Conservation (phyloP, 2,113 vertebrate species). For the Ifrita kowaldi region DNA sequence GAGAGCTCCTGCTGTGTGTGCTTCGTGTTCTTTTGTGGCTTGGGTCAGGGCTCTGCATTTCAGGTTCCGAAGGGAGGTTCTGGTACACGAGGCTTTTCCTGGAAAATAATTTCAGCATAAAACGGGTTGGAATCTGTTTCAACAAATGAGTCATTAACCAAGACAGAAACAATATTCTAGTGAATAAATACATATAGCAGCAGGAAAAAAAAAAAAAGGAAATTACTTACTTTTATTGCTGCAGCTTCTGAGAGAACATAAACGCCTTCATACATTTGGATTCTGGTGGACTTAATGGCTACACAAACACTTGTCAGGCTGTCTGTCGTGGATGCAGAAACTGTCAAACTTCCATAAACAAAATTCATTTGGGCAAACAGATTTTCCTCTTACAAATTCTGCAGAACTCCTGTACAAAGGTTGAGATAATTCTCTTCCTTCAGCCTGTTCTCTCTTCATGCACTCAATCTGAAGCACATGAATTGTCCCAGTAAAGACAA, state of each 20-base stretch:
- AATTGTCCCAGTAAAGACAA: background rate
- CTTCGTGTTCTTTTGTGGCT: background rate
- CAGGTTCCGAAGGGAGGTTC: background rate
- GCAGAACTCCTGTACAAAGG: background rate
- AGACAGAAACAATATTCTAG: background rate
- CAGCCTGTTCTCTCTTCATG: background rate
- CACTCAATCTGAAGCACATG: background rate
- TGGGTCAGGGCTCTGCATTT: background rate
- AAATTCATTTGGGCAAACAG: background rate
- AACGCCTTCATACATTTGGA: background rate
- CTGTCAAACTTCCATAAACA: background rate
- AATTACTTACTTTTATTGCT: background rate
- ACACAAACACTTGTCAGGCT: background rate
- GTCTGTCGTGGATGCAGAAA: background rate
- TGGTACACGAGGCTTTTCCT: background rate
- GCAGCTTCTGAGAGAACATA: background rate
- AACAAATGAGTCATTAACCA: background rate
- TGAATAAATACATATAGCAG: background rate
- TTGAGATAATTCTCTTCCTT: background rate
- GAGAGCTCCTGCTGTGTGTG: background rate
- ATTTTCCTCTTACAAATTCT: background rate
- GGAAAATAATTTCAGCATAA: background rate
- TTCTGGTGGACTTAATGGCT: background rate
- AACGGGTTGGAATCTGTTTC: background rate
- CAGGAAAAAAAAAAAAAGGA: background rate